Evolutionary conservation across 2,888 invertebrate genomes (phyloP).

Genomic region (Sabellastarte sp.): DNA sequence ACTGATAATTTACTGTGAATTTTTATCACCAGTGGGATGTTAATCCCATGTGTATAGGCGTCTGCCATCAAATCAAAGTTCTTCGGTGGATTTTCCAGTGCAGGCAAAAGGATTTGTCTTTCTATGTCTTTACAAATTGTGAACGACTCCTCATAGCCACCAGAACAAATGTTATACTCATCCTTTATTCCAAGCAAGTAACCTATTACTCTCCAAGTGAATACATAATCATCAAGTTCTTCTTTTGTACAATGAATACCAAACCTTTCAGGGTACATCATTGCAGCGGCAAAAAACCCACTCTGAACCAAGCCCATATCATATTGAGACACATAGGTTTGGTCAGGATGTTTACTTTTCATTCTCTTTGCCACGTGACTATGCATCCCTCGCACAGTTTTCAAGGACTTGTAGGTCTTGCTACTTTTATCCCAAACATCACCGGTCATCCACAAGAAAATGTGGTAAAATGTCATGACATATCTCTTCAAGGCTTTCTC

Average conservation of each 20-base stretch:
- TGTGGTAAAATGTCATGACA: constrained; percentile 75
- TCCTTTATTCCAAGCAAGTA: constrained; percentile 81
- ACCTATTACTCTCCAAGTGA: constrained; percentile 83
- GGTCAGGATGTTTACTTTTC: too few relatives aligned
- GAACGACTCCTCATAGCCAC: constrained; percentile 32
- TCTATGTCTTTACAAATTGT: constrained; percentile 44
- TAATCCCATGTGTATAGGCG: constrained; percentile 40
- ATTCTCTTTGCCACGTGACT: constrained; percentile 63
- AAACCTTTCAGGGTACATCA: constrained; percentile 67
- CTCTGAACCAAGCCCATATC: constrained; percentile 85
- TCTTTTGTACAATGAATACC: constrained; percentile 68
- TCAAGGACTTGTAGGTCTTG: constrained; percentile 60
- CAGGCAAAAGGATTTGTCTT: constrained; percentile 33
- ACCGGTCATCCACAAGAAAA: constrained; percentile 75
- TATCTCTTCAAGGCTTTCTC: constrained; percentile 75
- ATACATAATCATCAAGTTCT: constrained; percentile 75
- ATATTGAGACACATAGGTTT: constrained; percentile 70
- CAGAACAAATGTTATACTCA: constrained; percentile 44
- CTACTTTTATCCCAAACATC: constrained; percentile 63
- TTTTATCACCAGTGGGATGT: constrained; percentile 13
- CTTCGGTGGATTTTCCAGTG: constrained; percentile 36
- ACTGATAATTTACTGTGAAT: constrained; percentile 31
- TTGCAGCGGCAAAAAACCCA: constrained; percentile 78
- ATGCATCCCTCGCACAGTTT: constrained; percentile 61
- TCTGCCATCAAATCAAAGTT: constrained; percentile 41